phyloP scores from a whole-genome alignment of 2,888 invertebrate genomes.

The Chironomus tentans region DNA sequence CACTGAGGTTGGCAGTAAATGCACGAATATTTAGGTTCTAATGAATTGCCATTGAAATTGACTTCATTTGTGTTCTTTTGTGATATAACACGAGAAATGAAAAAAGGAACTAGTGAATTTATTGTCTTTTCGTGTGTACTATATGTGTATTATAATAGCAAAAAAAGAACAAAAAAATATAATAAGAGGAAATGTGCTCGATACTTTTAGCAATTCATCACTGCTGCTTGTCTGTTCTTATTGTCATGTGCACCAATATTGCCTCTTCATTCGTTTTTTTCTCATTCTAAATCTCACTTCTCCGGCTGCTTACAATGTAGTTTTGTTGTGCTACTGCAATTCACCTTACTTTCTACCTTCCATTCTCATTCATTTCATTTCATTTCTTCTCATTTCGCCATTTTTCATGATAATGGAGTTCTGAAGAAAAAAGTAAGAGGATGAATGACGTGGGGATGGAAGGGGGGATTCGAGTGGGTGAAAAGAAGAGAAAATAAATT shows the following conservation, averaged over 20 bases:
- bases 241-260: too few relatives aligned
- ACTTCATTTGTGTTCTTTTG: not conserved
- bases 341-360: not conserved
- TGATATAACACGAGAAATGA: not conserved
- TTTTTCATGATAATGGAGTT: conserved; percentile 1
- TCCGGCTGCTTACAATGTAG: too few relatives aligned
- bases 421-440: not conserved
- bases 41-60: not conserved
- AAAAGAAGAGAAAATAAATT: too few relatives aligned
- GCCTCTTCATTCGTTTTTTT: too few relatives aligned
- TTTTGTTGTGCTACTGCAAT: too few relatives aligned
- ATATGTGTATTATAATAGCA: too few relatives aligned
- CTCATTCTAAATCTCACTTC: too few relatives aligned
- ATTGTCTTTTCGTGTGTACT: not conserved
- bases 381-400: not conserved
- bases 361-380: not conserved
- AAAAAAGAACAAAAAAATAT: too few relatives aligned
- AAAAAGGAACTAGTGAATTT: not conserved
- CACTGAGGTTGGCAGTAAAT: too few relatives aligned
- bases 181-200: not conserved
- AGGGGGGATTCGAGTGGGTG: too few relatives aligned
- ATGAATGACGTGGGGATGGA: too few relatives aligned
- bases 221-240: not conserved
- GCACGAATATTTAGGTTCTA: not conserved
- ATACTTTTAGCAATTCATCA: not conserved